Percentiles rank a stretch among this genome's conserved stretches.
Evolutionary conservation across 1,140 invertebrate genomes (phyloP).

Genomic region (Ceratina australensis): DNA sequence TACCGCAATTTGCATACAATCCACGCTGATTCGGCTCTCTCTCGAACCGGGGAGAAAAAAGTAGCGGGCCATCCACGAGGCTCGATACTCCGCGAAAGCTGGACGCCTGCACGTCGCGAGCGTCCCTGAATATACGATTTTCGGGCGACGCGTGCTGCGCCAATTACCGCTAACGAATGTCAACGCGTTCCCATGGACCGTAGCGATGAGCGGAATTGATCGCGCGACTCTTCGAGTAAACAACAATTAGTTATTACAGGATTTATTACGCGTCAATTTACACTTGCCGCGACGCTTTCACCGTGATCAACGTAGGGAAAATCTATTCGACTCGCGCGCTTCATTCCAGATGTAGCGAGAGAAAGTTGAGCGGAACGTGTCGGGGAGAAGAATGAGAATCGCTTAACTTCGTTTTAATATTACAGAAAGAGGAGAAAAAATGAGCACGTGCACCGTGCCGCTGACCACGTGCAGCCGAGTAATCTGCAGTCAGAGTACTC

Average conservation of each 20-base stretch:
- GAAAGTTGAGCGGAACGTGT: not conserved
- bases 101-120: slow-evolving; percentile 7
- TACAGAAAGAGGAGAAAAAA: not conserved
- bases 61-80: slow-evolving; percentile 48
- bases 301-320: too few species aligned
- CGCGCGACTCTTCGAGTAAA: too few species aligned
- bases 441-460: not conserved
- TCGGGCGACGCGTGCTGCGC: slow-evolving; percentile 26
- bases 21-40: slow-evolving; percentile 68
- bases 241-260: too few species aligned
- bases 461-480: slow-evolving; percentile 8
- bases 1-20: slow-evolving; percentile 79
- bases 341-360: not conserved
- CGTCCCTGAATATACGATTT: slow-evolving; percentile 11
- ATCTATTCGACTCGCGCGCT: too few species aligned
- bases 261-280: too few species aligned
- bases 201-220: too few species aligned
- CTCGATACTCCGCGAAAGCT: slow-evolving; percentile 19
- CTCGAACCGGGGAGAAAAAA: slow-evolving; percentile 20
- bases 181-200: not conserved
- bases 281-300: too few species aligned
- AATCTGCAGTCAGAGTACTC: slow-evolving; percentile 5
- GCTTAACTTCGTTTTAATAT: slow-evolving; percentile 44
- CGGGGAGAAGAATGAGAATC: not conserved
- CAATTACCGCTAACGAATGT: slow-evolving; percentile 14